A percentile compares a stretch with the other conserved stretches of the same genome.
Conservation (phyloP, 2,888 invertebrate species). For the Disparrhopalites patrizii region DNA sequence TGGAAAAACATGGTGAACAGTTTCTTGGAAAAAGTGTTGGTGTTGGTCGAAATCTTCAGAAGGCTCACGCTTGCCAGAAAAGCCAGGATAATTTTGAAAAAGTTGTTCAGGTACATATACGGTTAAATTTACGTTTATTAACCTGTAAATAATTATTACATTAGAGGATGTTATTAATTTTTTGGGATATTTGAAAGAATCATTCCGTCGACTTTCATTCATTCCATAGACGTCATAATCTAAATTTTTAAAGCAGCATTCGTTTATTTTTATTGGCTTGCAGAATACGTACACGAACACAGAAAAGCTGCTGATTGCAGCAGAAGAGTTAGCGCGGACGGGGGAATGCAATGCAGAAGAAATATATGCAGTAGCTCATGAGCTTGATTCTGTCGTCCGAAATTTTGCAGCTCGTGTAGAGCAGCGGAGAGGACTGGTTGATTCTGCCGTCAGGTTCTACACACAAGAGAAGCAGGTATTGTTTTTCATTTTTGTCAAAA, state of each 20-base stretch:
- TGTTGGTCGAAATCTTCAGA: slow-evolving; percentile 89
- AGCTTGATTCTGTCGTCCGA: slow-evolving; percentile 87
- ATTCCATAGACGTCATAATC: too few species aligned
- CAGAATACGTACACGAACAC: slow-evolving; percentile 98
- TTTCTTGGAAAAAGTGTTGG: slow-evolving; percentile 96
- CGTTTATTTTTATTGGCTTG: slow-evolving; percentile 48
- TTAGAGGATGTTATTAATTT: not conserved
- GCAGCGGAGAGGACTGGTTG: slow-evolving; percentile 79
- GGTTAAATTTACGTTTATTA: not conserved
- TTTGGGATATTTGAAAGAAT: too few species aligned
- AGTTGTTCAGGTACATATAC: slow-evolving; percentile 84
- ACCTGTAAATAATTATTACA: not conserved
- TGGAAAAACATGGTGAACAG: slow-evolving; percentile 95
- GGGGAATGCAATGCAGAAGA: slow-evolving; percentile 97
- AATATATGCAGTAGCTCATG: slow-evolving; percentile 88
- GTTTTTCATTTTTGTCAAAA: not conserved
- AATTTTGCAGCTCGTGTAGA: slow-evolving; percentile 92
- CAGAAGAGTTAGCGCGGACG: slow-evolving; percentile 90
- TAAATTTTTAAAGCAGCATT: too few species aligned
- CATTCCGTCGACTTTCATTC: too few species aligned
- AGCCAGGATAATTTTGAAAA: slow-evolving; percentile 98
- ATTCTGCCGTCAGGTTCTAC: slow-evolving; percentile 90
- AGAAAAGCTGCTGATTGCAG: slow-evolving; percentile 90
- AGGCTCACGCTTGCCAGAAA: slow-evolving; percentile 93
- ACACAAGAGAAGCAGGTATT: slow-evolving; percentile 89